phyloP scores from a whole-genome alignment of 2,113 vertebrate species.

The Rhinichthys klamathensis region DNA sequence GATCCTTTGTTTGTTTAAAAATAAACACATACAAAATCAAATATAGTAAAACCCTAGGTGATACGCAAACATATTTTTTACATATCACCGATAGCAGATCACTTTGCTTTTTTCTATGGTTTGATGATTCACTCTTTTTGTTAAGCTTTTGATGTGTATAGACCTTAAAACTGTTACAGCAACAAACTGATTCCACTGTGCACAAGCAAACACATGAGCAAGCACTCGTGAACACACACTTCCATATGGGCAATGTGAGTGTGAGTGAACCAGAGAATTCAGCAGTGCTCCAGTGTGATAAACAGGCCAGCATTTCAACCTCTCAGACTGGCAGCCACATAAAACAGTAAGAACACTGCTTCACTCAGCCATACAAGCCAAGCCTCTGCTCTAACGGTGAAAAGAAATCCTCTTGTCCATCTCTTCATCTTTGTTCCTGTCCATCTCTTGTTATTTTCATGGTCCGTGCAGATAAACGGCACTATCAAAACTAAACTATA shows the following conservation, averaged over 20 bases:
- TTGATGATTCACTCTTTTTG: not conserved
- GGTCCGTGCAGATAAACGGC: constrained; percentile 19
- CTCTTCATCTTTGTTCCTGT: not conserved
- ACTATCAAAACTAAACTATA: constrained; percentile 5
- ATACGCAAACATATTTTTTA: not conserved
- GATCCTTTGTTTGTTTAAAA: not conserved
- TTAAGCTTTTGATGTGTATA: not conserved
- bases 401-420: not conserved
- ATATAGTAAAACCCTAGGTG: not conserved
- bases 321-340: constrained; percentile 16
- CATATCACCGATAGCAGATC: not conserved
- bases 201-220: constrained; percentile 22
- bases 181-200: not conserved
- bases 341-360: not conserved
- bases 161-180: not conserved
- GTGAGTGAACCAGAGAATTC: constrained; percentile 24
- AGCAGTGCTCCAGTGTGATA: not conserved
- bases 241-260: constrained; percentile 22
- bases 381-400: not conserved
- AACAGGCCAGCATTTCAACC: constrained; percentile 25
- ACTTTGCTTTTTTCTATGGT: not conserved
- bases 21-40: not conserved
- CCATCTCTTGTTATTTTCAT: not conserved
- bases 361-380: not conserved
- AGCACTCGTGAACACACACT: not conserved